Evolutionary conservation across 1,140 invertebrate species (phyloP), one percentile per base, ranked within the genome.

Genomic region (Drosophila ohnishii): DNA sequence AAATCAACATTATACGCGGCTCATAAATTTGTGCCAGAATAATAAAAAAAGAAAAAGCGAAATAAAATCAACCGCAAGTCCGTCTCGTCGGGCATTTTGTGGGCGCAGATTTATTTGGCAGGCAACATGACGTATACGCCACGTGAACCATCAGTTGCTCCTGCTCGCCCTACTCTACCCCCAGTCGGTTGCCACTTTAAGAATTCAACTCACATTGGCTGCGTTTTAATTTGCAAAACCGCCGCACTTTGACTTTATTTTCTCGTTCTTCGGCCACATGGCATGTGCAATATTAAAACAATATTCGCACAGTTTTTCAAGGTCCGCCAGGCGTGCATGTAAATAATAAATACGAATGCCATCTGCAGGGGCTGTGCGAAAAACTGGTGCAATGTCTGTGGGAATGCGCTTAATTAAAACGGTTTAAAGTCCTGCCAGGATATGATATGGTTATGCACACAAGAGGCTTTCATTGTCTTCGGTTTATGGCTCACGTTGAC

Each of bases 1-100:
- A 87, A 86, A 86, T 79, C 63, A 82, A 82, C 79, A 79, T 87
- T 86, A 83, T 76, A 67, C 64, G 60, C 79, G 78, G 75, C 47
- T 47, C 79, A 83, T 86, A 86, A 86, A 87, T 87, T 87, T 75
- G 72, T 75, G 72, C 10, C 19, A 44, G 40, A 75, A 48, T 45
- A 72, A 76, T 76, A 75, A 66, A 64, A 75, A 66, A 25, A 71
- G 57, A 51, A 59, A 34, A 72, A 70, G 42, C 53, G 60, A 78
- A 78, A 75, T 79, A 80, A 80, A 82, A 78, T 79, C 75, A 75
- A 81, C 78, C 63, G 40, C 73, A 70, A 58, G 65, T 63, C 60
- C 59, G 62, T 55, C 47, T 45, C 48, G 16, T 37, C 48, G n/a
- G 44, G 61, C 32, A 40, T 70, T 62, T 58, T 55, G 45, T 62